These are phyloP conservation scores for Onychorhynchus coronatus DNA, from an alignment of 2,113 vertebrate genomes.

Conservation along the genomic window DNA sequence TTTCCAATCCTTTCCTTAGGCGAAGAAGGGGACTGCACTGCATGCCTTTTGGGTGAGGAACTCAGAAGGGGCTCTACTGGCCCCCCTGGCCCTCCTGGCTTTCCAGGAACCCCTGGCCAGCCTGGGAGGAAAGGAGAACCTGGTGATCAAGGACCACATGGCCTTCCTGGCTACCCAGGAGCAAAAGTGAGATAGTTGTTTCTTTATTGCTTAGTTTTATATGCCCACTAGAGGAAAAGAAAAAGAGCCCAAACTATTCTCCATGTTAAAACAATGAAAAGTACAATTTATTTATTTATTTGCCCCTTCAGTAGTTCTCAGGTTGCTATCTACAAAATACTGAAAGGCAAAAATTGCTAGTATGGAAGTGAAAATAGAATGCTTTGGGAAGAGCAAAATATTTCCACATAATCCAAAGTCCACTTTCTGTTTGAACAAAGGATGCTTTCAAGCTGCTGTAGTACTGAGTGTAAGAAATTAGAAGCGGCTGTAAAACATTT, in stretches of 20 bases:
- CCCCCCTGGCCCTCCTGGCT: conserved; percentile 68
- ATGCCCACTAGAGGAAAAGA: neutral
- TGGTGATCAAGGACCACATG: conserved; percentile 80
- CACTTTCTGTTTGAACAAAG: neutral
- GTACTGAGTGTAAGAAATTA: neutral
- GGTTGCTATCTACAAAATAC: neutral
- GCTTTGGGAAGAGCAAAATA: neutral
- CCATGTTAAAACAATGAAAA: neutral
- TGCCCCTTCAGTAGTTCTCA: neutral
- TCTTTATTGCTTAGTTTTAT: neutral
- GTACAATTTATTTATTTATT: accelerated
- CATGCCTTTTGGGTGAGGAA: conserved; percentile 49
- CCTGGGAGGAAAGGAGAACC: conserved; percentile 68
- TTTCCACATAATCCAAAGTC: neutral
- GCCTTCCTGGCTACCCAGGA: conserved; percentile 77
- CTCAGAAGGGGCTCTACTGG: conserved; percentile 58
- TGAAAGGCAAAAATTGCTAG: neutral
- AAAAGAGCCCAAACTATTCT: neutral
- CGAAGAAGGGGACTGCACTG: conserved; percentile 72
- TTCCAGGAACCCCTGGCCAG: conserved; percentile 66
- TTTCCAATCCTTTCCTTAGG: conserved; percentile 49
- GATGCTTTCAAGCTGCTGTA: neutral
- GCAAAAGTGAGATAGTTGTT: conserved; percentile 65
- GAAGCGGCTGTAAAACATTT: neutral
- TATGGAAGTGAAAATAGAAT: neutral